Base-by-base conservation (phyloP, 1,140 invertebrate genomes). In the Drosophila kikkawai region DNA sequence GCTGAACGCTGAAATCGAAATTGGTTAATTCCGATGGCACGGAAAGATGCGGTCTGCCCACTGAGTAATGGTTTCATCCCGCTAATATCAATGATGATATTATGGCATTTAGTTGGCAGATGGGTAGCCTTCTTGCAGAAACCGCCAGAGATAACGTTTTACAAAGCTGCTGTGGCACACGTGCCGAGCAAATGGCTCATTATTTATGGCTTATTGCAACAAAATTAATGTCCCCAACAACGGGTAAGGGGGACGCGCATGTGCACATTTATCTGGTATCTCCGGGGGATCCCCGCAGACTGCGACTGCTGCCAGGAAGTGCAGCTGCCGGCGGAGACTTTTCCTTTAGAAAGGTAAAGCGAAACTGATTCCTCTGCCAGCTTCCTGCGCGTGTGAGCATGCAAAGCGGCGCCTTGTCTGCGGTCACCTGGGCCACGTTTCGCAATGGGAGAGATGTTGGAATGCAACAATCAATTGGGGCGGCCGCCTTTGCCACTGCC, bases 321-420 rank as follows among this genome's bases (percentile, higher is more conserved):
- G 58, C 75, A 22, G 47, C 69, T 42, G 63, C 26, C 19, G 8
- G n/a, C 36, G 17, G 7, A 37, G 37, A 39, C 63, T 59, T 60
- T 73, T 64, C n/a, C 42, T 60, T 76, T 84, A 48, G 66, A 80
- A 84, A 83, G 81, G 66, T 67, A 83, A 70, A 63, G 68, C n/a
- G n/a, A 42, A 51, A 45, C 48, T 37, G 39, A 68, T 55, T 42
- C 48, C 39, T 37, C 47, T 45, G 56, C 19, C 12, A 37, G 57
- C 45, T 82, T 79, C 74, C 71, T 76, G 47, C 47, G 61, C 56
- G 60, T 71, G 67, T 34, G 44, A 60, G 26, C 51, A 68, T 83
- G 65, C 75, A 79, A 82, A 79, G 44, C 51, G 44, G 55, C 55
- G 65, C 9, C 19, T 42, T 29, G 15, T 11, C 22, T 56, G 51